Percentiles rank a stretch among this genome's conserved stretches.
Evolutionary conservation across 1,140 invertebrate genomes (phyloP).

Genomic region (Tetramorium simillimum): DNA sequence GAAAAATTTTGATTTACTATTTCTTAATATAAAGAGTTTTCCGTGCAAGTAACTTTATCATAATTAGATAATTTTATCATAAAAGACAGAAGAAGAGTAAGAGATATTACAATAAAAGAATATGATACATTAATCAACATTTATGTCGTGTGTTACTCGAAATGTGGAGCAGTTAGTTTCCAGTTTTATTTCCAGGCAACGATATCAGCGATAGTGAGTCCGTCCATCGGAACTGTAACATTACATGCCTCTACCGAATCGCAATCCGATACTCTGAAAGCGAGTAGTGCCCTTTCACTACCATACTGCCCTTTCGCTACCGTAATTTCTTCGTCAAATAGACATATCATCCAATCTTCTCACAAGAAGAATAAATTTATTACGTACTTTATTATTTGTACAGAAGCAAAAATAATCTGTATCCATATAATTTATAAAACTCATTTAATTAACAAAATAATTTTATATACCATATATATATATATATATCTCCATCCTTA

Average conservation of each 20-base stretch:
- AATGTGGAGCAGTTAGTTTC: constrained; percentile 1
- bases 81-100: not conserved
- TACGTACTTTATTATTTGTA: not conserved
- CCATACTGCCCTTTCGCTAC: not conserved
- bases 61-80: too few relatives aligned
- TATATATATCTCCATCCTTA: too few relatives aligned
- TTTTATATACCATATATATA: not conserved
- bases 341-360: constrained; percentile 2
- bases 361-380: constrained; percentile 18
- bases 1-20: not conserved
- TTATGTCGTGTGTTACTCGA: not conserved
- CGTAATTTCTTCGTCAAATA: not conserved
- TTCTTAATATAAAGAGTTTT: not conserved
- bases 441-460: not conserved
- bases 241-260: constrained; percentile 20
- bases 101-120: not conserved
- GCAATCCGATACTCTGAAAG: too few relatives aligned
- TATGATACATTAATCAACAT: not conserved
- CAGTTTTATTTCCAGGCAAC: constrained; percentile 12
- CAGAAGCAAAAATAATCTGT: not conserved
- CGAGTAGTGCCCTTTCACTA: constrained; percentile 21
- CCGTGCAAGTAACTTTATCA: not conserved
- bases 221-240: constrained; percentile 46
- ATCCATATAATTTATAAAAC: constrained; percentile 1
- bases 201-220: constrained; percentile 39